Evolutionary conservation across 2,797 vertebrate genomes (phyloP).

Genomic region (Cheirogaleus major): DNA sequence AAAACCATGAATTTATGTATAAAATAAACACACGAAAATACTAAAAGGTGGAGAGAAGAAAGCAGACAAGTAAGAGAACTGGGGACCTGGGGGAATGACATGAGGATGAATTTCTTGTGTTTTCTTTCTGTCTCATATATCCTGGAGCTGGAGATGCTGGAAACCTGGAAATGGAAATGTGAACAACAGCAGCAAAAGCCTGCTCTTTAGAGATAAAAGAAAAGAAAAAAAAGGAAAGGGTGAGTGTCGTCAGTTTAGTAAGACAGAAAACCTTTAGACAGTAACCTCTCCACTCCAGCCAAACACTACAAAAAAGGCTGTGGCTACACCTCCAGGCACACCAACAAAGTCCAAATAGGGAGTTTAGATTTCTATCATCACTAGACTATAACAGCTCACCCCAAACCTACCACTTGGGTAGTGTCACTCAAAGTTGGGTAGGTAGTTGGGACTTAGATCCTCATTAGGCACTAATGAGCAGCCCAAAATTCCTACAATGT

Average conservation of each 20-base stretch:
- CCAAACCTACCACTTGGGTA: not conserved
- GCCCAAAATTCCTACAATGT: not conserved
- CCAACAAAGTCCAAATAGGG: not conserved
- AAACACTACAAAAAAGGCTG: not conserved
- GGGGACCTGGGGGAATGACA: not conserved
- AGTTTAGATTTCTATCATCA: not conserved
- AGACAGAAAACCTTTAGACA: not conserved
- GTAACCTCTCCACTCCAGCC: not conserved
- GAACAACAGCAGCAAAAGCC: not conserved
- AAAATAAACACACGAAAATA: not conserved
- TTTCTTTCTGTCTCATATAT: not conserved
- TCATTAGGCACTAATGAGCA: not conserved
- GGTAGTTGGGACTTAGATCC: not conserved
- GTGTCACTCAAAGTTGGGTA: not conserved
- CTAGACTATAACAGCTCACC: not conserved
- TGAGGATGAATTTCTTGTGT: not conserved
- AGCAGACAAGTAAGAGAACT: not conserved
- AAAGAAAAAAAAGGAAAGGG: not conserved
- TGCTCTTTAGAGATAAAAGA: not conserved
- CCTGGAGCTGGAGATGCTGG: not conserved
- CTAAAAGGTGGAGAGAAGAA: not conserved
- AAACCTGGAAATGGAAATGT: not conserved
- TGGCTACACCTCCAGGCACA: not conserved
- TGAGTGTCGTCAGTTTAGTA: not conserved
- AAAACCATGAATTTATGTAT: not conserved